Base-by-base conservation (phyloP, 2,888 invertebrate species). In the Magallana nippona region DNA sequence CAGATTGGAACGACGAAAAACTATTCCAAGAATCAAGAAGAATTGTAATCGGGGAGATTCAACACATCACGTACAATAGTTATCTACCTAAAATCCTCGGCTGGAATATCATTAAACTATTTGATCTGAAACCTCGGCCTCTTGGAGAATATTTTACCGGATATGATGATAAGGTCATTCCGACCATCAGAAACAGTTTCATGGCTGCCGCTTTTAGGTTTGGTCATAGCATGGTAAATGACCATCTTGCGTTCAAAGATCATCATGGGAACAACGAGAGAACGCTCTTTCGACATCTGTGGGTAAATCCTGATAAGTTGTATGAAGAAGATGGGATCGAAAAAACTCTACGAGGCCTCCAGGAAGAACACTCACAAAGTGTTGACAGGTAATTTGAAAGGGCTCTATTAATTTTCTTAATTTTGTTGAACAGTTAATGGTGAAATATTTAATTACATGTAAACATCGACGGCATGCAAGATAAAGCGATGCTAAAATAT, bases 151-250 rank as follows among this genome's bases (percentile, higher is more conserved):
- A 97, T 94, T 98, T 87, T 78, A 80, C 55, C 1, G 85, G 84
- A 58, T 99, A 99, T 93, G 95, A 98, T 94, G 95, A 97, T 0
- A 95, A 95, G 55, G 87, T 97, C 0, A 96, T 98, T 93, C 97
- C 98, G 0, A 96, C 97, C 2, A 96, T 99, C 88, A 96, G 98
- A 0, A 99, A 99, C 93, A 98, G 97, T n/a, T 99, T 99, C 94
- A 98, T 99, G 0, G 98, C 99, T 0, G 98, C 99, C 10, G 99
- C 99, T 0, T 95, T 99, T 63, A 95, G 99, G 90, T 93, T 99
- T 93, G 99, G 99, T 0, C 99, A 99, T 62, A 86, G 86, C 32
- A 82, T 84, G 82, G 80, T 86, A n/a, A 58, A 78, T 3, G 19
- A 82, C 11, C 78, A 80, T n/a, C 17, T 86, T 15, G 81, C 71